Conservation (phyloP, 2,113 vertebrate species). For the Hydropotes inermis region DNA sequence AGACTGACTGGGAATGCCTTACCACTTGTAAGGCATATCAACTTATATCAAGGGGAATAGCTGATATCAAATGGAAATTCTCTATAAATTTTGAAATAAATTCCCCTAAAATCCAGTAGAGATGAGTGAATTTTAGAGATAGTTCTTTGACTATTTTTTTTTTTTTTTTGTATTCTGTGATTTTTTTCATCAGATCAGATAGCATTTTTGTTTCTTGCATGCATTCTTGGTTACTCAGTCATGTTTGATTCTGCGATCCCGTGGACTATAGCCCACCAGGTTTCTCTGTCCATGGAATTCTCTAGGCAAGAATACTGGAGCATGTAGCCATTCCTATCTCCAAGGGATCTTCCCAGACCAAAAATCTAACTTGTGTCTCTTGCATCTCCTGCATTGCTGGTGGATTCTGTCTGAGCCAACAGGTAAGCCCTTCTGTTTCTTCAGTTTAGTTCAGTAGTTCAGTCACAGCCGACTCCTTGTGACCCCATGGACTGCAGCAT, state of each 20-base stretch:
- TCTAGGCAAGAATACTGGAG: background rate
- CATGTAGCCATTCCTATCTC: background rate
- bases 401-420: background rate
- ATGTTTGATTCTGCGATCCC: background rate
- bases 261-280: background rate
- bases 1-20: background rate
- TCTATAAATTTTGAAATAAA: background rate
- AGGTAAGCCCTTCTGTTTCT: background rate
- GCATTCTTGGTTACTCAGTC: background rate
- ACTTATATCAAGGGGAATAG: background rate
- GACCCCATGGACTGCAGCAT: background rate
- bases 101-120: background rate
- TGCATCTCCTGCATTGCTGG: background rate
- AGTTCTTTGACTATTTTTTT: background rate
- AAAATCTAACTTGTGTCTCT: background rate
- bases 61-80: background rate
- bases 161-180: background rate
- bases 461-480: fast-evolving
- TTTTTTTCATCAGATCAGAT: background rate
- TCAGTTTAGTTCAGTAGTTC: background rate
- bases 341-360: background rate
- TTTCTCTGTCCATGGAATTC: background rate
- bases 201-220: background rate
- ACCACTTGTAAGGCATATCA: background rate
- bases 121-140: background rate